Base-by-base conservation (phyloP, 2,888 invertebrate genomes). In the Mycalesis mineus region DNA sequence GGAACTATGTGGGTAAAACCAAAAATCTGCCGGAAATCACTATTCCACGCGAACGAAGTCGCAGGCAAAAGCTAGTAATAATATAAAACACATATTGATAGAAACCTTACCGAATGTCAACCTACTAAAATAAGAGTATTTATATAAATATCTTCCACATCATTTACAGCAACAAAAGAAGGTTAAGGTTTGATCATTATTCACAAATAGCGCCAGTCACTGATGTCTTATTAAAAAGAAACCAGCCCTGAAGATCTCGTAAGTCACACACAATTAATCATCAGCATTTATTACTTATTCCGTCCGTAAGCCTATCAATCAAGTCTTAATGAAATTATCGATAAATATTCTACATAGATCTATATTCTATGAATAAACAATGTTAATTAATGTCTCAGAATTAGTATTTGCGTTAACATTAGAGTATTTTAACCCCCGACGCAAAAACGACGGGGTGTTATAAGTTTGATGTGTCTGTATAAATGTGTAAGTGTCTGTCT, bases 191-290 rank as follows among this genome's bases (percentile, higher is more conserved):
- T 44, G 52, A 53, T 53, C 53, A 65, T 65, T 58, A 64, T 60
- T 58, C 53, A 63, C 52, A 56, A 61, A 58, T 63, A 56, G 55
- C 40, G 65, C 65, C 53, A 65, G 65, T 65, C 65, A 65, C 53
- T 63, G 61, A 65, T 65, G 60, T 65, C 65, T 64, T 65, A 65
- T 65, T 65, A 65, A 60, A 60, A 60, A 61, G 57, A 63, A 41
- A 58, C 53, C 54, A 51, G 48, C 52, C 51, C 52, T 57, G 51
- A 59, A 55, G 37, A 61, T 58, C 53, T 58, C 57, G 54, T 61
- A 57, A 50, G 53, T 60, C 53, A 60, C 41, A 50, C 40, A 39
- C 33, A 49, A 60, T 54, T 60, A 57, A 60, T 60, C 60, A 57
- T 60, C 41, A 29, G 33, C 29, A 44, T 44, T 52, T 52, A 42